A percentile compares a stretch with the other conserved stretches of the same genome.
phyloP scores from a whole-genome alignment of 2,888 invertebrate genomes.

The Polydrusus cervinus region DNA sequence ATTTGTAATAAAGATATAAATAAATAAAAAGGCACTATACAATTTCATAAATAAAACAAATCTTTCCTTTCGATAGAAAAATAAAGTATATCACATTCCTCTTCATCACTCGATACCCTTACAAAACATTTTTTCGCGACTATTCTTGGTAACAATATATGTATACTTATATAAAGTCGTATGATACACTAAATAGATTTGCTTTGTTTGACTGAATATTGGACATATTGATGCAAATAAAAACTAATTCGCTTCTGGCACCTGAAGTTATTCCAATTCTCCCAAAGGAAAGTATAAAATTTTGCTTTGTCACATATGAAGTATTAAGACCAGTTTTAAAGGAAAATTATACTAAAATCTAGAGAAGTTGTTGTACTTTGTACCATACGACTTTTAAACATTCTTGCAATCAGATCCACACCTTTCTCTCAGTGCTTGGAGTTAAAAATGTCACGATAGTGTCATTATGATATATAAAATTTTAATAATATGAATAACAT shows the following conservation, averaged over 20 bases:
- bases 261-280: too few species aligned
- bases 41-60: constrained; percentile 65
- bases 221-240: too few species aligned
- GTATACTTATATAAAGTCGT: constrained; percentile 28
- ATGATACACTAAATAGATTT: constrained; percentile 7
- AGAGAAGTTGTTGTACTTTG: too few species aligned
- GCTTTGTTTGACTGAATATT: too few species aligned
- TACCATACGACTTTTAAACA: constrained; percentile 3
- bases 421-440: constrained; percentile 14
- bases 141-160: constrained; percentile 26
- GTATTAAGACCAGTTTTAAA: too few species aligned
- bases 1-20: constrained; percentile 62
- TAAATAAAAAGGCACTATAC: constrained; percentile 71
- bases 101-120: constrained; percentile 52
- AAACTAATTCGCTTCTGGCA: too few species aligned
- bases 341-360: too few species aligned
- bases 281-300: too few species aligned
- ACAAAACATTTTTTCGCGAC: constrained; percentile 55
- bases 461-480: constrained; percentile 43
- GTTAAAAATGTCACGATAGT: constrained; percentile 32
- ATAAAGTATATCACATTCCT: constrained; percentile 72
- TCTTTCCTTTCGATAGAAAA: constrained; percentile 65
- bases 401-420: constrained; percentile 11
- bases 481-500: constrained; percentile 59
- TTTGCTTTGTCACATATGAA: too few species aligned